phyloP scores from a whole-genome alignment of 2,797 vertebrate genomes.

The Ara ararauna region DNA sequence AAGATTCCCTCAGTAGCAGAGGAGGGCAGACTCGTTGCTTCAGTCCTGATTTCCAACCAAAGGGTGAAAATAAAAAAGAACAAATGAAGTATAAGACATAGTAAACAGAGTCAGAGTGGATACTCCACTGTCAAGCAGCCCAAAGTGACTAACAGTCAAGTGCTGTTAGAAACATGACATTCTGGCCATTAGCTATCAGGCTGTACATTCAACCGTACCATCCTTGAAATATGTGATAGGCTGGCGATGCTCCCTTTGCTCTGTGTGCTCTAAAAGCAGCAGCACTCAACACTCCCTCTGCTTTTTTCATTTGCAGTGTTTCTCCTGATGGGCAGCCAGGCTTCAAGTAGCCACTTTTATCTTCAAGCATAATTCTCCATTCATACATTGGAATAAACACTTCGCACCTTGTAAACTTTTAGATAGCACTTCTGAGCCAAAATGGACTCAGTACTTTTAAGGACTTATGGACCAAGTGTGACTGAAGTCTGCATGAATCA shows the following conservation, averaged over 20 bases:
- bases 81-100: fast-evolving
- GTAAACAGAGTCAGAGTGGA: neutral
- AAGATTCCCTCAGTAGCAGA: neutral
- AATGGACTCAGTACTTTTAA: constrained; percentile 56
- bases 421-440: constrained; percentile 44
- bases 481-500: constrained; percentile 51
- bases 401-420: constrained; percentile 71
- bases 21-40: neutral
- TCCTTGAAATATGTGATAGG: fast-evolving
- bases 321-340: neutral
- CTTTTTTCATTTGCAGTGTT: neutral
- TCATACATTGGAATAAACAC: neutral
- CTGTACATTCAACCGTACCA: fast-evolving
- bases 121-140: neutral
- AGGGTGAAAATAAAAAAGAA: neutral
- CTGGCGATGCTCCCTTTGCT: neutral
- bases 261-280: neutral
- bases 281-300: neutral
- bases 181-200: neutral
- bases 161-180: neutral
- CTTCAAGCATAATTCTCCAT: neutral
- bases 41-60: neutral
- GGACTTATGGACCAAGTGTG: constrained; percentile 30
- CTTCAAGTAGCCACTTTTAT: neutral
- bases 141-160: neutral